phyloP scores from a whole-genome alignment of 2,113 vertebrate genomes.

The Neodontobutis hainanensis region DNA sequence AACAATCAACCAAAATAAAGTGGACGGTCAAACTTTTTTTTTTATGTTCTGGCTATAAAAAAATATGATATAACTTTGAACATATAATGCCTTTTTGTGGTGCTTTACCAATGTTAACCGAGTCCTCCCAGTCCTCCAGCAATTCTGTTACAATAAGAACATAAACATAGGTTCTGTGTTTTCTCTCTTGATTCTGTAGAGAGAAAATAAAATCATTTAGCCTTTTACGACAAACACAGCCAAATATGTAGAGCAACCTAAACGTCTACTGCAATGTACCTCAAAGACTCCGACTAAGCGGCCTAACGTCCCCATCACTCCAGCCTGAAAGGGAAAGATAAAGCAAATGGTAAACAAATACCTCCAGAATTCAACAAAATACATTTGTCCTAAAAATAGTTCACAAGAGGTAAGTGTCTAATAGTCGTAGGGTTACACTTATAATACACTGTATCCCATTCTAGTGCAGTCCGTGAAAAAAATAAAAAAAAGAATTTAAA shows the following conservation, averaged over 20 bases:
- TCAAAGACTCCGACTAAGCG: slow-evolving; percentile 97
- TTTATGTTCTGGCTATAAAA: too few relatives aligned
- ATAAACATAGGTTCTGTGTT: slow-evolving; percentile 97
- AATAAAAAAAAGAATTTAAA: too few relatives aligned
- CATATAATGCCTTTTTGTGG: slow-evolving; percentile 25
- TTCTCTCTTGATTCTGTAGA: slow-evolving; percentile 92
- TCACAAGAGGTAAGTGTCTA: too few relatives aligned
- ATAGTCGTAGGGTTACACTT: too few relatives aligned
- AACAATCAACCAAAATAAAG: too few relatives aligned
- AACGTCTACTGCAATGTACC: slow-evolving; percentile 76
- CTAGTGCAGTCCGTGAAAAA: too few relatives aligned
- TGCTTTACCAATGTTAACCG: slow-evolving; percentile 91
- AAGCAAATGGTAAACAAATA: slow-evolving; percentile 11
- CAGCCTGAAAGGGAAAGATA: slow-evolving; percentile 82
- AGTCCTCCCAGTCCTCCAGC: slow-evolving; percentile 98
- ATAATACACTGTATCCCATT: too few relatives aligned
- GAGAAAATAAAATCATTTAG: too few relatives aligned
- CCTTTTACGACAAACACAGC: neutral
- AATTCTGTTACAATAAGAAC: slow-evolving; percentile 96
- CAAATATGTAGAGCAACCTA: slow-evolving; percentile 8
- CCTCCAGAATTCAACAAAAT: neutral
- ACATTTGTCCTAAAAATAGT: too few relatives aligned
- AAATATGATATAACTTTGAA: slow-evolving; percentile 25
- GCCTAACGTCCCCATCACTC: slow-evolving; percentile 97
- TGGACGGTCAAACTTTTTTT: too few relatives aligned